These are phyloP conservation scores for Dicyrtoma fusca DNA, from an alignment of 2,888 invertebrate species.

Conservation along the genomic window DNA sequence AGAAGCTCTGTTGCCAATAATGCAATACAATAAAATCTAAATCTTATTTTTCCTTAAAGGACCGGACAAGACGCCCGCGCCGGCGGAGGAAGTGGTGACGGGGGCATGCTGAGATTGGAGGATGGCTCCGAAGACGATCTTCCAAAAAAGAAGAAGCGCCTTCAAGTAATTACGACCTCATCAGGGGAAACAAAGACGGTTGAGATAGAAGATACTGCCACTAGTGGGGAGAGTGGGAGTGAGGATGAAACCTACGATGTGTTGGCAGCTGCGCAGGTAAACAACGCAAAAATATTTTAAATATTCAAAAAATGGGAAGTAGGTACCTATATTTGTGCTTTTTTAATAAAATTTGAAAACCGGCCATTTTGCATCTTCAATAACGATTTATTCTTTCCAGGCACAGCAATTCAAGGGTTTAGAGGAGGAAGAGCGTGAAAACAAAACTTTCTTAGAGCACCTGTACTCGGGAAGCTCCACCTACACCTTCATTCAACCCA, in stretches of 20 bases:
- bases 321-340: no score
- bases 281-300: neutral
- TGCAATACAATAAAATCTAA: neutral
- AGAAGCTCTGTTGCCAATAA: neutral
- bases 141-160: conserved; percentile 37
- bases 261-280: neutral
- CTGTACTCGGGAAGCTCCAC: conserved; percentile 31
- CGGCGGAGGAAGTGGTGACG: conserved; percentile 34
- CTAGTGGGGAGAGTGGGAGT: conserved; percentile 39
- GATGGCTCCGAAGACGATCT: neutral
- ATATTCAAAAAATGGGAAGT: no score
- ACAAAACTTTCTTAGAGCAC: conserved; percentile 8
- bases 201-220: conserved; percentile 31
- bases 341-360: no score
- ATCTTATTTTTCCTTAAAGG: neutral
- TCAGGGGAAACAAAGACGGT: conserved; percentile 28
- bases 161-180: conserved; percentile 8
- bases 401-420: neutral
- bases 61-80: neutral
- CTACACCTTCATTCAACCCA: conserved; percentile 25
- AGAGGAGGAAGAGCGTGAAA: conserved; percentile 22
- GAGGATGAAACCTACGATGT: conserved; percentile 16
- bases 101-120: conserved; percentile 16
- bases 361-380: no score
- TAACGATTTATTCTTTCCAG: no score